Conservation (phyloP, 2,797 vertebrate genomes). For the Eremophila alpestris region DNA sequence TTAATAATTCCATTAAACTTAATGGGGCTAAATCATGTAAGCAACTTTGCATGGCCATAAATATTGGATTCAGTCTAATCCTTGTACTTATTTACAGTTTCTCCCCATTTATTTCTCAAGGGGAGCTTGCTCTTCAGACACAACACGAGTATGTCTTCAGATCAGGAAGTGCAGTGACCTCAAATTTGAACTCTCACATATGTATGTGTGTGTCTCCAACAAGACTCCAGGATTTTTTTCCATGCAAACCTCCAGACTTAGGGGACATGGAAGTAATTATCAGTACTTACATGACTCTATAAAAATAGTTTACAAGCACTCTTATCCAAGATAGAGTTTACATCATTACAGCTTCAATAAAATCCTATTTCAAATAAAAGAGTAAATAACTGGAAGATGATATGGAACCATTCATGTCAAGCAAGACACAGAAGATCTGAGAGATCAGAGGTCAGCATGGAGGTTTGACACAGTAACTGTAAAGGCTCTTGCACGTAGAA, state of each 20-base stretch:
- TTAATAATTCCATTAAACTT: constrained; percentile 6
- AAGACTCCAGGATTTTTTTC: neutral
- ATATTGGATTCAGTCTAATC: neutral
- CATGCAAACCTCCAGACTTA: neutral
- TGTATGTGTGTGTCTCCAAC: accelerated
- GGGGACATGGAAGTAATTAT: neutral
- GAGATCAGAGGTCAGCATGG: neutral
- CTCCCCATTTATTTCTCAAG: neutral
- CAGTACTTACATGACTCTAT: neutral
- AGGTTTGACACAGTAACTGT: neutral
- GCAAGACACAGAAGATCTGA: neutral
- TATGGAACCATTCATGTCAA: neutral
- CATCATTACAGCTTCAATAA: neutral
- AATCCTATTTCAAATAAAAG: neutral
- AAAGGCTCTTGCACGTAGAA: neutral
- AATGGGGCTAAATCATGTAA: neutral
- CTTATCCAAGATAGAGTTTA: neutral
- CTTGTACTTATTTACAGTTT: neutral
- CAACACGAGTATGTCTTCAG: neutral
- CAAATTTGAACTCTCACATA: neutral
- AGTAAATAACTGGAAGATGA: neutral
- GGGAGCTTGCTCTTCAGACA: neutral
- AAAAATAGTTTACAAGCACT: neutral
- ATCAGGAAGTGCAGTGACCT: neutral
- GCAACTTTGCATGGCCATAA: neutral